phyloP scores from a whole-genome alignment of 2,888 invertebrate species.

The Oligia fasciuncula region DNA sequence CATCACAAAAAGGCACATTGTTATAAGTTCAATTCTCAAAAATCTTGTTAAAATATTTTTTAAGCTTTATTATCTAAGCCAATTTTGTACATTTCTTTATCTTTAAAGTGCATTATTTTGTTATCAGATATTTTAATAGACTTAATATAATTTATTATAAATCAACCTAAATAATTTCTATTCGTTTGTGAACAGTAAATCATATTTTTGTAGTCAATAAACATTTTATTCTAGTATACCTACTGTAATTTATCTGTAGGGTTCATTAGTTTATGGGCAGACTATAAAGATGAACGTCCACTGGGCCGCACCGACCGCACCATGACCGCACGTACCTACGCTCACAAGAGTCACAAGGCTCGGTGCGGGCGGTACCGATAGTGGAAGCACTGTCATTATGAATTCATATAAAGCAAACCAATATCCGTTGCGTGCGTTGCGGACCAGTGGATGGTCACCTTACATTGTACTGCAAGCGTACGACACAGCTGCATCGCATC shows the following conservation, averaged over 20 bases:
- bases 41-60: background rate
- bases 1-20: constrained; percentile 5
- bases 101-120: constrained; percentile 24
- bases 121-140: constrained; percentile 35
- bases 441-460: background rate
- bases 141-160: constrained; percentile 42
- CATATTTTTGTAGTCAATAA: constrained; percentile 26
- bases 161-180: constrained; percentile 11
- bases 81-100: background rate
- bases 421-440: background rate
- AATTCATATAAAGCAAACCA: background rate
- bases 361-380: background rate
- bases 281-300: background rate
- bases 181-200: constrained; percentile 6
- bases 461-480: background rate
- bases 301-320: background rate
- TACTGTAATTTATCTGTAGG: constrained; percentile 2
- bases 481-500: background rate
- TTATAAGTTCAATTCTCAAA: constrained; percentile 4
- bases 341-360: background rate
- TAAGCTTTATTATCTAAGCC: background rate
- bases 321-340: too few relatives aligned
- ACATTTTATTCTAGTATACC: constrained; percentile 7
- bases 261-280: background rate
- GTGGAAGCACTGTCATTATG: too few relatives aligned